Base-by-base conservation (phyloP, 1,140 invertebrate genomes). In the Varroa destructor region DNA sequence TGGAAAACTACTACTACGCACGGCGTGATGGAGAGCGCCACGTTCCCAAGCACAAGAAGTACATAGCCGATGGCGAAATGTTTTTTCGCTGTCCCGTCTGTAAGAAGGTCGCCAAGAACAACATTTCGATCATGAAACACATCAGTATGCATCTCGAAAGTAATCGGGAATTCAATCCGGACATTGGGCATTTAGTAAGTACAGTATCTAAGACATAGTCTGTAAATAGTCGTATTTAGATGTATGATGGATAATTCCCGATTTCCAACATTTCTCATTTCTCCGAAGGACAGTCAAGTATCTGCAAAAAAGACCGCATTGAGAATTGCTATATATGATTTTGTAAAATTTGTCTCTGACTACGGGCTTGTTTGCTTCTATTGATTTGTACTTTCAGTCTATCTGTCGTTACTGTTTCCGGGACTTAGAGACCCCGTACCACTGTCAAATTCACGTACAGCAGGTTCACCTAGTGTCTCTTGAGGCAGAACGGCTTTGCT, bases 101-200 rank as follows among this genome's bases (percentile, higher is more conserved):
- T 37, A 67, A 67, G 61, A 67, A 67, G 46, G 61, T 67, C 12
- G 61, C 61, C 61, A 67, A 67, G 8, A 67, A 67, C 61, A 67
- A 67, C 61, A 67, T 67, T 37, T 67, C 61, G 40, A 67, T 67
- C 10, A 67, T 67, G 61, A 67, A 67, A 8, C 61, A 67, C 37
- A 67, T 67, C 14, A 67, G 61, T 40, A 67, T 67, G 61, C 61
- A 67, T 46, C 61, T 67, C 12, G 37, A 67, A 37, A 67, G 61
- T 8, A 67, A 67, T 67, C 10, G 61, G 37, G 61, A 67, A 46
- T 67, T 67, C 61, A 67, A 67, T 67, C 61, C 61, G 10, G 61
- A 67, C 36, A 37, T 67, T 2, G 40, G 40, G 40, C 61, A 67
- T 46, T 43, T 67, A 37, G 61, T 67, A 37, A 67, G 61, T 37